These are phyloP conservation scores for Zelleria hepariella DNA, from an alignment of 2,888 invertebrate genomes.

Conservation along the genomic window DNA sequence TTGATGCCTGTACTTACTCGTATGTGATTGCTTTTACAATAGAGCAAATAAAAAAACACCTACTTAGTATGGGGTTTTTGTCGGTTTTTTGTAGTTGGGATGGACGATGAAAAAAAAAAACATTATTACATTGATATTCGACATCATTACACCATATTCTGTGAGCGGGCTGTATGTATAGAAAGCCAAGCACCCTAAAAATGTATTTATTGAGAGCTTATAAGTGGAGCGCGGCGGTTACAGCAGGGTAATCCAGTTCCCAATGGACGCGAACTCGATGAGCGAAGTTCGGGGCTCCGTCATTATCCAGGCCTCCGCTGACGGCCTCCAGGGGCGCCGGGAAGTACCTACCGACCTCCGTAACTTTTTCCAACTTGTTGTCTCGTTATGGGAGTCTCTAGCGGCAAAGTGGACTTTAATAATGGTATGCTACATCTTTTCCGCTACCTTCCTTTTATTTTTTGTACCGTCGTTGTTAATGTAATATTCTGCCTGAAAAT, in stretches of 20 bases:
- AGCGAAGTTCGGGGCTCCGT: background rate
- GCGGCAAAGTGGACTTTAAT: constrained; percentile 30
- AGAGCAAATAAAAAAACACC: no score
- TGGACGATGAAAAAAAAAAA: no score
- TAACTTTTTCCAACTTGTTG: constrained; percentile 45
- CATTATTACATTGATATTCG: no score
- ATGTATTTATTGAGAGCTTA: background rate
- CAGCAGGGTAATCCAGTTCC: background rate
- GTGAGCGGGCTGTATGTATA: no score
- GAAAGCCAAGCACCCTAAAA: background rate
- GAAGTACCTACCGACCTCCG: constrained; percentile 18
- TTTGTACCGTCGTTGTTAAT: background rate
- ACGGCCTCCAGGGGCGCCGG: constrained; percentile 4
- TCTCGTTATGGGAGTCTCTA: constrained; percentile 40
- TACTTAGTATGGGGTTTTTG: no score
- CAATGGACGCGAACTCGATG: background rate
- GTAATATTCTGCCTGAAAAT: constrained; percentile 13
- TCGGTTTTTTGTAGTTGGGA: no score
- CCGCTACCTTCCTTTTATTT: background rate
- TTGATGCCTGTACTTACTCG: no score
- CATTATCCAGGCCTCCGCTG: background rate
- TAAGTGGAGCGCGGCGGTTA: background rate
- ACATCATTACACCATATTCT: no score
- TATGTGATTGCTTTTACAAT: no score
- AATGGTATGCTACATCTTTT: constrained; percentile 10